Evolutionary conservation across 2,888 invertebrate species (phyloP), one percentile per base, ranked within the genome.

Genomic region (Caenorhabditis sp.): DNA sequence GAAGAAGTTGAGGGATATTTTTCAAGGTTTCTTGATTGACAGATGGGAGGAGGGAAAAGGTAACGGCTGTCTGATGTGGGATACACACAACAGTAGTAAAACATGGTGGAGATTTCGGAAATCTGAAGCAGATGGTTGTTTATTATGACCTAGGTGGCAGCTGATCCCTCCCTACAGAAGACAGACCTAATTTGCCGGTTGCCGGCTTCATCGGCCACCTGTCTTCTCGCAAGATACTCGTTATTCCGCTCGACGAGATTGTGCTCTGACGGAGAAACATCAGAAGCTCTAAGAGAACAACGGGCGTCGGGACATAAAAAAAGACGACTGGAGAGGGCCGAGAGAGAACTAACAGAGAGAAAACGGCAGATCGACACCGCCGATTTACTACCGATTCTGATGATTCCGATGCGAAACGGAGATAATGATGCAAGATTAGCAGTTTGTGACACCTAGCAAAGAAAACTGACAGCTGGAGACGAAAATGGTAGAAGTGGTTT

Each of bases 211-310:
- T 79, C 41, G 56, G 41, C 79, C 79, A 79, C 79, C 79, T 79
- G 79, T 64, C 70, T 56, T 24, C n/a, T 38, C 54, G 22, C 68
- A 38, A 66, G 69, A 61, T 63, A 59, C 61, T 31, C 59, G 69
- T 68, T 77, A 26, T 69, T 77, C 61, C 77, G 63, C 69, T 77
- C 77, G 63, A 77, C 61, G 54, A 70, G 69, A 77, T 56, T 47
- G 49, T 56, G 76, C 76, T 68, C 70, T 44, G 61, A 44, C 26
- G 28, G 6, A 16, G 47, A 28, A 49, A 59, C 28, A 38, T 19
- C 38, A 70, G 70, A 70, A 79, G 79, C 79, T 79, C 79, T 63
- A 70, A 76, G 68, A 77, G 75, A 79, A 77, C 70, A 70, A 76
- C 64, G 61, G 47, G 66, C 14, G 24, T 24, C 28, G 64, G 64